These are phyloP conservation scores for Cordilura impudica DNA, from an alignment of 2,888 invertebrate species.

Conservation along the genomic window DNA sequence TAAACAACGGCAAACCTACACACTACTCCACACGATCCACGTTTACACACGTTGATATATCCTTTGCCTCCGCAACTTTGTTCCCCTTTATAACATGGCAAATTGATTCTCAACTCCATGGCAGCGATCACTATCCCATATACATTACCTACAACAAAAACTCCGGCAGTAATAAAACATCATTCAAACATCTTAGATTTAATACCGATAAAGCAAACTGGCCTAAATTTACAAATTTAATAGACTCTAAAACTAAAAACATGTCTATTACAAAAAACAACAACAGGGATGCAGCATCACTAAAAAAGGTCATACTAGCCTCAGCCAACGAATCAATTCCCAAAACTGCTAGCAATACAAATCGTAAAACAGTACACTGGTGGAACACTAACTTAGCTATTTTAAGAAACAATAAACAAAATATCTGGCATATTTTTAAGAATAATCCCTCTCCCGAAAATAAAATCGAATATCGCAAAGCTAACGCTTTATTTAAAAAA, in stretches of 20 bases:
- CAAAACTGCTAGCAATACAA: background rate
- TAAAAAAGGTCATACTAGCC: background rate
- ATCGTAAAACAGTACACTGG: background rate
- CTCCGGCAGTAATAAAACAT: no score
- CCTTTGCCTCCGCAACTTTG: constrained; percentile 12
- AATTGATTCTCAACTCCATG: constrained; percentile 25
- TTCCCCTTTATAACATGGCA: constrained; percentile 20
- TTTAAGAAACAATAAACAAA: no score
- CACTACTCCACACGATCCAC: constrained; percentile 24
- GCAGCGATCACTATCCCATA: constrained; percentile 36
- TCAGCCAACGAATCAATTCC: constrained; percentile 13
- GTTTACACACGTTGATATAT: constrained; percentile 35
- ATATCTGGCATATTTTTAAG: no score
- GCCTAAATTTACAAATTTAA: background rate
- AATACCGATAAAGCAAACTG: background rate
- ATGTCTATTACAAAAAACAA: background rate
- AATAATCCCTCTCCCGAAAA: no score
- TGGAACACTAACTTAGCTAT: no score
- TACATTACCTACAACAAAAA: background rate
- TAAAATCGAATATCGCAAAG: no score
- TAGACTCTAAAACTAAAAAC: background rate
- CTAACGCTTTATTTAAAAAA: no score
- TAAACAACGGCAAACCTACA: no score
- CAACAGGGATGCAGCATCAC: constrained; percentile 7
- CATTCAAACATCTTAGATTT: background rate